Evolutionary conservation across 2,888 invertebrate genomes (phyloP).

Genomic region (Campopleginae sp.): DNA sequence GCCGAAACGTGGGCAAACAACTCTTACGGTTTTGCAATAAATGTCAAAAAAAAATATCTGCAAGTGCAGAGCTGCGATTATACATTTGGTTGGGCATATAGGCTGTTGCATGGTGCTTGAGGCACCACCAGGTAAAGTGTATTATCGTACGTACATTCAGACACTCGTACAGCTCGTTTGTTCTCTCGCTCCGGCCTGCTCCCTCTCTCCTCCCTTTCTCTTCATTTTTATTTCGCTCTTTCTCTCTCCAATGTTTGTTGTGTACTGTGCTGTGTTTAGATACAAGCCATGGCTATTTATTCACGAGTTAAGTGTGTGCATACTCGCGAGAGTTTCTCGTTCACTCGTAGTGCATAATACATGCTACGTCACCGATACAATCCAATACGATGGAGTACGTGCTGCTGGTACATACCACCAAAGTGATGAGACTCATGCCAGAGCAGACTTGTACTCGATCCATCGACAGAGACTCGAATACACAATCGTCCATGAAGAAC

Average conservation of each 20-base stretch:
- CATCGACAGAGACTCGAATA: not conserved
- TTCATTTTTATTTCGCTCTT: not conserved
- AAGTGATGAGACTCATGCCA: slow-evolving; percentile 15
- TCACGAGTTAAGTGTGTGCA: slow-evolving; percentile 48
- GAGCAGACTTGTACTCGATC: not conserved
- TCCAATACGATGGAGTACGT: slow-evolving; percentile 57
- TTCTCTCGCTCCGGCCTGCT: slow-evolving; percentile 18
- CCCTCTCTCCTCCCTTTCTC: slow-evolving; percentile 12
- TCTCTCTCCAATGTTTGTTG: slow-evolving; percentile 21
- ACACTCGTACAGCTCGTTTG: slow-evolving; percentile 38
- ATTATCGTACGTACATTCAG: slow-evolving; percentile 28
- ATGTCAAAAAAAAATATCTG: not conserved
- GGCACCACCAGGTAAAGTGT: slow-evolving; percentile 42
- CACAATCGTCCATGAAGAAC: not conserved
- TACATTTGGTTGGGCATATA: not conserved
- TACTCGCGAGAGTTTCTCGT: slow-evolving; percentile 39
- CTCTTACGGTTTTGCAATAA: not conserved
- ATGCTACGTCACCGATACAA: slow-evolving; percentile 48
- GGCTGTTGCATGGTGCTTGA: slow-evolving; percentile 26
- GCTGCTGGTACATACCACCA: slow-evolving; percentile 2
- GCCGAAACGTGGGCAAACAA: not conserved
- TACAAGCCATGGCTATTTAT: slow-evolving; percentile 64
- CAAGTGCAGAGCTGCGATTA: not conserved
- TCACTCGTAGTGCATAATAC: slow-evolving; percentile 45
- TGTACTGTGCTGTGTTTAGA: slow-evolving; percentile 44